A percentile compares a stretch with the other conserved stretches of the same genome.
These are phyloP conservation scores for Drosophila acutilabella DNA, from an alignment of 2,888 invertebrate genomes.

Conservation along the genomic window DNA sequence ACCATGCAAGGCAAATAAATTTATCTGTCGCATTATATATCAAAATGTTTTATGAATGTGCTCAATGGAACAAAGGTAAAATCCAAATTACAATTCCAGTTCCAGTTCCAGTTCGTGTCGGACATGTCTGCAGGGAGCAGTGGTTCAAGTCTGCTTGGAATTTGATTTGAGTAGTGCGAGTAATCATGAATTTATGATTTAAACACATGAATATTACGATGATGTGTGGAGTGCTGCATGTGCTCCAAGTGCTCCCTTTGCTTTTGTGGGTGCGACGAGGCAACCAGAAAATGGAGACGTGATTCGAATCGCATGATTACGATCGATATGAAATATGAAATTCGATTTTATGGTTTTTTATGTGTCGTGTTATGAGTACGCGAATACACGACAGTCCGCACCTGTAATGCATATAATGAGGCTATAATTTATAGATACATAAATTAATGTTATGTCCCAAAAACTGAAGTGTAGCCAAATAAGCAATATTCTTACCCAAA, in stretches of 20 bases:
- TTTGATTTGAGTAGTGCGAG: slow-evolving; percentile 48
- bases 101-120: slow-evolving; percentile 26
- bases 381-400: slow-evolving; percentile 63
- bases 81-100: slow-evolving; percentile 11
- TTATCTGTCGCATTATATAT: slow-evolving; percentile 66
- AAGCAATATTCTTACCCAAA: slow-evolving; percentile 5
- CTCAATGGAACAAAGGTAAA: slow-evolving; percentile 24
- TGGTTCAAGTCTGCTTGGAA: slow-evolving; percentile 65
- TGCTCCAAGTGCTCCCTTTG: neutral
- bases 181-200: slow-evolving; percentile 81
- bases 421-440: slow-evolving; percentile 60
- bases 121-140: slow-evolving; percentile 59
- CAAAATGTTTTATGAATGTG: slow-evolving; percentile 64
- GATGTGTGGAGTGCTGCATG: slow-evolving; percentile 52
- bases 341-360: slow-evolving; percentile 63
- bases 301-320: slow-evolving; percentile 53
- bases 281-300: slow-evolving; percentile 47
- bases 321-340: slow-evolving; percentile 75
- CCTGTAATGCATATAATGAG: slow-evolving; percentile 64
- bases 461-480: neutral
- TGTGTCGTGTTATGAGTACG: slow-evolving; percentile 70
- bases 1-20: slow-evolving; percentile 41
- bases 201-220: slow-evolving; percentile 75
- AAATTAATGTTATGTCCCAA: slow-evolving; percentile 41
- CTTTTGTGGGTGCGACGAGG: slow-evolving; percentile 44